phyloP scores from a whole-genome alignment of 1,140 invertebrate species.

The Cotesia vestalis region DNA sequence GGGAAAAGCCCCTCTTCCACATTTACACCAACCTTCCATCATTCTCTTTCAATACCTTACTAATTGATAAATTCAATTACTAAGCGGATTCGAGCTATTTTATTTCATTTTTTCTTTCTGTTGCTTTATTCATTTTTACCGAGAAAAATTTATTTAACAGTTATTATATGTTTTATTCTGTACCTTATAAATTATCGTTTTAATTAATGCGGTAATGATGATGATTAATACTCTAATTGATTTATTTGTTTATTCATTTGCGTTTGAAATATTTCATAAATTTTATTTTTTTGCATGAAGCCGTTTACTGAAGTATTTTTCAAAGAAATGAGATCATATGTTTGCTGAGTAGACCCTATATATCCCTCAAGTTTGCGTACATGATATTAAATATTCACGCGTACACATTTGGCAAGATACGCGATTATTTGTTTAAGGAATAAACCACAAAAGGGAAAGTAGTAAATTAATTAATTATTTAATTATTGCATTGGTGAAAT shows the following conservation, averaged over 20 bases:
- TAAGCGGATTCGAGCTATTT: background rate
- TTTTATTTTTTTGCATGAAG: background rate
- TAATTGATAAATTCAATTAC: conserved; percentile 27
- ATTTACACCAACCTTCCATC: background rate
- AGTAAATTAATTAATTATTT: background rate
- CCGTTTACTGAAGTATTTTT: background rate
- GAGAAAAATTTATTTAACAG: background rate
- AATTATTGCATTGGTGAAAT: background rate
- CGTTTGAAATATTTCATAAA: background rate
- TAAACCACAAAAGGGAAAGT: background rate
- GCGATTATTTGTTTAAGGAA: background rate
- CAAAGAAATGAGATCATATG: conserved; percentile 20
- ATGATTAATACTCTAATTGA: background rate
- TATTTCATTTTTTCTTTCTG: background rate
- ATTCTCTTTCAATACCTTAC: conserved; percentile 18
- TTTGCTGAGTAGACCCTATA: background rate
- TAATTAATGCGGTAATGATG: no score
- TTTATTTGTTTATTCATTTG: background rate
- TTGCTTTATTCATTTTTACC: background rate
- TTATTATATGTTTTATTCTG: background rate
- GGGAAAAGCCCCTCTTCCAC: conserved; percentile 41
- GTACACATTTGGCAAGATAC: background rate
- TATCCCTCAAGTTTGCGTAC: background rate
- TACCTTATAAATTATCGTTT: no score
- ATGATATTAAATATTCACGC: conserved; percentile 24